Conservation (phyloP, 2,888 invertebrate genomes). For the Oligia fasciuncula region DNA sequence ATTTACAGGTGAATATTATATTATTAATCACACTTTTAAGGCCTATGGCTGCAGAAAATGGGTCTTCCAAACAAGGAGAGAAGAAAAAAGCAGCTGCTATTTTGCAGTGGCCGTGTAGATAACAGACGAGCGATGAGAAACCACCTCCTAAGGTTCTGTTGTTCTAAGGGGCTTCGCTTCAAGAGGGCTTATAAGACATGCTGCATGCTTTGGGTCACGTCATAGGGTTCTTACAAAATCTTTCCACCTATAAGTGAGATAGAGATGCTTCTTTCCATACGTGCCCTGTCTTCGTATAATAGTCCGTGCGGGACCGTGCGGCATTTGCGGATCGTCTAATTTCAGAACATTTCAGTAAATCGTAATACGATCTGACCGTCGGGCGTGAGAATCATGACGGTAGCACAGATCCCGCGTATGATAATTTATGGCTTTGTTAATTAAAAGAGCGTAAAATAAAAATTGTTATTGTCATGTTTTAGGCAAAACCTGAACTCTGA, state of each 20-base stretch:
- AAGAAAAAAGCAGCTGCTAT: neutral
- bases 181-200: neutral
- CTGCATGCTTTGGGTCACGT: neutral
- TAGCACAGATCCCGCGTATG: slow-evolving; percentile 36
- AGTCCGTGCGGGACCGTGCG: neutral
- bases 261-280: neutral
- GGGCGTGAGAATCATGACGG: slow-evolving; percentile 48
- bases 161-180: neutral
- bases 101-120: neutral
- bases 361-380: slow-evolving; percentile 35
- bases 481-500: slow-evolving; percentile 98
- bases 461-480: slow-evolving; percentile 69
- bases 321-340: neutral
- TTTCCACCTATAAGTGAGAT: neutral
- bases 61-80: neutral
- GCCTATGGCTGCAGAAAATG: neutral
- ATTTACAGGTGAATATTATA: slow-evolving; percentile 93
- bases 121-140: neutral
- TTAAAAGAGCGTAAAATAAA: slow-evolving; percentile 27
- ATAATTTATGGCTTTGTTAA: slow-evolving; percentile 37
- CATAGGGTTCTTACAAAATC: neutral
- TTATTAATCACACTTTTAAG: neutral
- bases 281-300: neutral
- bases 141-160: neutral
- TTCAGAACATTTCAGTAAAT: neutral